A percentile compares a stretch with the other conserved stretches of the same genome.
Evolutionary conservation across 2,113 vertebrate species (phyloP).

Genomic region (Solea solea): DNA sequence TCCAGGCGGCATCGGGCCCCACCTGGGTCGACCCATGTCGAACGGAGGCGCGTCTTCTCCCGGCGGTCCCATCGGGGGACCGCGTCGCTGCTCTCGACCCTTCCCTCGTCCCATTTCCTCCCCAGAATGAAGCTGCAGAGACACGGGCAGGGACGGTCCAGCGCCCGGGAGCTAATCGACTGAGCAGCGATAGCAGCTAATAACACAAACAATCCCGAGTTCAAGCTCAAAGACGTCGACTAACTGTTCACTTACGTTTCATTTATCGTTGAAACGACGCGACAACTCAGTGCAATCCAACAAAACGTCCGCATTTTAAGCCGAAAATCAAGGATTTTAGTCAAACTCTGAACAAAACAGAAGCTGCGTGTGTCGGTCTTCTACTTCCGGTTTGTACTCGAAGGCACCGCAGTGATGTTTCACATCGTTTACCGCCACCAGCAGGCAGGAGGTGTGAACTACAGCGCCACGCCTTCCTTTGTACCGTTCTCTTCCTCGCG

Average conservation of each 20-base stretch:
- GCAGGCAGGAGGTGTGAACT: not conserved
- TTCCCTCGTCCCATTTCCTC: slow-evolving; percentile 16
- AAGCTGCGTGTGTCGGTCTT: not conserved
- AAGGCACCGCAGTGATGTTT: not conserved
- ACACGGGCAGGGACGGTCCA: too few species aligned
- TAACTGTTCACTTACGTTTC: too few species aligned
- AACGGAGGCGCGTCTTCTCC: slow-evolving; percentile 9
- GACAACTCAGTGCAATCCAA: too few species aligned
- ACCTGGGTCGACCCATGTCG: slow-evolving; percentile 27
- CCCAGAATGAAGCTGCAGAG: not conserved
- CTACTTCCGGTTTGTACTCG: not conserved
- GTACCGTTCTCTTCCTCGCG: too few species aligned
- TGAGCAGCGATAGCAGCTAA: not conserved
- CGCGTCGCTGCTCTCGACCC: not conserved
- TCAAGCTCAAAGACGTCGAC: not conserved
- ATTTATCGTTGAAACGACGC: too few species aligned
- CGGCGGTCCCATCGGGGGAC: not conserved
- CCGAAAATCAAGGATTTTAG: too few species aligned
- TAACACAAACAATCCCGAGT: too few species aligned
- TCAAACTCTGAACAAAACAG: not conserved
- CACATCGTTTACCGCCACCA: not conserved
- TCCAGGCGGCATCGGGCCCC: slow-evolving; percentile 44
- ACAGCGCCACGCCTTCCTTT: not conserved
- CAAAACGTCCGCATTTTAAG: too few species aligned
- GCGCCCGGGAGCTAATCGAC: not conserved